These are phyloP conservation scores for Leistus spinibarbis DNA, from an alignment of 2,888 invertebrate species.

Conservation along the genomic window DNA sequence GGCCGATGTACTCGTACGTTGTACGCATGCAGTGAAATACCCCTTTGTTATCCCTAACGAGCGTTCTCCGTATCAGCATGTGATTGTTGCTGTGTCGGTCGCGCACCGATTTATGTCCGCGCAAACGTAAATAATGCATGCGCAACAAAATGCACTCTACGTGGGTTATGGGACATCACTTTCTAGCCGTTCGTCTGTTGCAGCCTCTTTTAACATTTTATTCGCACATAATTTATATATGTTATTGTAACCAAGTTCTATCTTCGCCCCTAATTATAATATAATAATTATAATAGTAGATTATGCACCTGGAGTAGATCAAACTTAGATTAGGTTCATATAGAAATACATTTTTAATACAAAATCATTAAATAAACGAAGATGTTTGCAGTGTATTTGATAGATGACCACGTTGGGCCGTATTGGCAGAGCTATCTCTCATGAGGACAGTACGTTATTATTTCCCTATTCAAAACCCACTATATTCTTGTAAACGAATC, in stretches of 20 bases:
- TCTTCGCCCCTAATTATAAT: too few species aligned
- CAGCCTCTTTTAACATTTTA: too few species aligned
- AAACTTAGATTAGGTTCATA: too few species aligned
- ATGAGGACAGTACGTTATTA: not conserved
- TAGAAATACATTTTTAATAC: too few species aligned
- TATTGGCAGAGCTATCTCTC: not conserved
- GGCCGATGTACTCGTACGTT: not conserved
- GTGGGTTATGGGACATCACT: not conserved
- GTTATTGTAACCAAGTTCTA: too few species aligned
- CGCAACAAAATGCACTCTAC: not conserved
- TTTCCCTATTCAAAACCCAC: constrained; percentile 11
- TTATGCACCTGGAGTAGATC: too few species aligned
- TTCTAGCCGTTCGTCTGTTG: not conserved
- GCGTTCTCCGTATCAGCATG: not conserved
- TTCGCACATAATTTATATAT: too few species aligned
- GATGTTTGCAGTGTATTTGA: not conserved
- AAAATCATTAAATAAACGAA: too few species aligned
- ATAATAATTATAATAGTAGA: too few species aligned
- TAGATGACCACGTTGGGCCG: not conserved
- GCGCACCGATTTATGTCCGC: not conserved
- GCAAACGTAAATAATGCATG: not conserved
- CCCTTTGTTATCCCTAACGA: not conserved
- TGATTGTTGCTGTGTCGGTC: not conserved
- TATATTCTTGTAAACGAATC: constrained; percentile 4
- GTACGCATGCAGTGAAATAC: not conserved